These are phyloP conservation scores for Parazoanthus atlanticus DNA, from an alignment of 92 coral and sea anemone genomes.

Conservation along the genomic window DNA sequence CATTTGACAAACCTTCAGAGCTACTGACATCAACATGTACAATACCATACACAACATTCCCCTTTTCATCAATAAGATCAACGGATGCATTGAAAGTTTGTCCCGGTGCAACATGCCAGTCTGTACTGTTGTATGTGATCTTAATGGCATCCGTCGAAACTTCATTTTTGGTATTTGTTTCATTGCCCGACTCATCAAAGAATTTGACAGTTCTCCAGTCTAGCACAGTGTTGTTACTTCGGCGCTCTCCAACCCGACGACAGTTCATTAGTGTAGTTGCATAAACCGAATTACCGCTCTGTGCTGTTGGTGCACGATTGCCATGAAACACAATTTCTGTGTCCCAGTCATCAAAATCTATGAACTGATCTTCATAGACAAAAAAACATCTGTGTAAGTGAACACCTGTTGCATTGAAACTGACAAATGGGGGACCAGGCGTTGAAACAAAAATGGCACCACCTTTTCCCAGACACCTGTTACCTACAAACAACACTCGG, in stretches of 20 bases:
- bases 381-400: conserved; percentile 57
- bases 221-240: conserved; percentile 51
- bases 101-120: conserved; percentile 80
- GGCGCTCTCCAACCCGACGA: conserved; percentile 53
- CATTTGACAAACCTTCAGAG: conserved; percentile 25
- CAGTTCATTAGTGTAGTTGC: conserved; percentile 63
- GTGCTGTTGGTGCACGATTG: conserved; percentile 54
- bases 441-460: conserved; percentile 64
- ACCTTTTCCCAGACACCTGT: conserved; percentile 52
- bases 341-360: conserved; percentile 61
- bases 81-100: conserved; percentile 71
- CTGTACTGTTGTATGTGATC: conserved; percentile 30
- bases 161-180: conserved; percentile 42
- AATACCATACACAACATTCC: conserved; percentile 71
- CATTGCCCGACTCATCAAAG: conserved; percentile 17
- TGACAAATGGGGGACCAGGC: conserved; percentile 65
- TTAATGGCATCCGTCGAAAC: conserved; percentile 53
- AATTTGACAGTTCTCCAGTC: conserved; percentile 55
- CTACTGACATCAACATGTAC: conserved; percentile 51
- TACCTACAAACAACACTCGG: conserved; percentile 47
- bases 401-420: conserved; percentile 48
- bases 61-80: conserved; percentile 76
- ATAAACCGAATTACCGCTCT: conserved; percentile 68
- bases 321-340: conserved; percentile 56
- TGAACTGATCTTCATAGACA: conserved; percentile 48